Evolutionary conservation across 2,113 vertebrate species (phyloP).

Genomic region (Chlorodrepanis virens): DNA sequence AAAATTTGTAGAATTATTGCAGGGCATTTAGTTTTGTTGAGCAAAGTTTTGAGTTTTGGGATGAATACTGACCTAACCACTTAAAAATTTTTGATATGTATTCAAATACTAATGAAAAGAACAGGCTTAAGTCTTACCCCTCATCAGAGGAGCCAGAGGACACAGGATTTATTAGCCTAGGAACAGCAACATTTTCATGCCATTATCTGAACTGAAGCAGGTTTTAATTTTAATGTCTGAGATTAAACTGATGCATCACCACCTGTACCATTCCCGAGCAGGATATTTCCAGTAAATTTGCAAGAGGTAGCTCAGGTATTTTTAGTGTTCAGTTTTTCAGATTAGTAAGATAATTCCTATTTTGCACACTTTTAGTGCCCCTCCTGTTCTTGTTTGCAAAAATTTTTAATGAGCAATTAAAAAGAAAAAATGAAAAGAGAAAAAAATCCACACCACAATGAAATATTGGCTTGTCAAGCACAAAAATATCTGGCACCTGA

Average conservation of each 20-base stretch:
- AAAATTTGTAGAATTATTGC: not conserved
- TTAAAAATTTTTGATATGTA: not conserved
- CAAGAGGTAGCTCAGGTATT: not conserved
- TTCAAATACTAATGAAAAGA: not conserved
- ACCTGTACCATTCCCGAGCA: fast-evolving
- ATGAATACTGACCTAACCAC: not conserved
- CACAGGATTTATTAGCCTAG: not conserved
- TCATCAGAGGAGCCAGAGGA: not conserved
- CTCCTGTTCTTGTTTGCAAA: not conserved
- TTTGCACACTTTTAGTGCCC: not conserved
- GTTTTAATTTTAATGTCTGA: not conserved
- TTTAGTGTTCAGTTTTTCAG: not conserved
- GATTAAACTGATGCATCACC: not conserved
- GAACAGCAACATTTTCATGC: not conserved
- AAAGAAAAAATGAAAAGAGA: not conserved
- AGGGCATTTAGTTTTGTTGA: not conserved
- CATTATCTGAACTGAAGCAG: not conserved
- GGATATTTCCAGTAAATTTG: not conserved
- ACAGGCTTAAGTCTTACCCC: not conserved
- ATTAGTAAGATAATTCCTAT: not conserved
- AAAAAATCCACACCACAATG: not conserved
- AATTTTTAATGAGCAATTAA: not conserved
- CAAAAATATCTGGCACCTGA: not conserved
- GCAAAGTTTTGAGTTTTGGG: not conserved
- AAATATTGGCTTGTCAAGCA: not conserved